Evolutionary conservation across 1,140 invertebrate genomes (phyloP), one percentile per base, ranked within the genome.

Genomic region (Bombus waltoni): DNA sequence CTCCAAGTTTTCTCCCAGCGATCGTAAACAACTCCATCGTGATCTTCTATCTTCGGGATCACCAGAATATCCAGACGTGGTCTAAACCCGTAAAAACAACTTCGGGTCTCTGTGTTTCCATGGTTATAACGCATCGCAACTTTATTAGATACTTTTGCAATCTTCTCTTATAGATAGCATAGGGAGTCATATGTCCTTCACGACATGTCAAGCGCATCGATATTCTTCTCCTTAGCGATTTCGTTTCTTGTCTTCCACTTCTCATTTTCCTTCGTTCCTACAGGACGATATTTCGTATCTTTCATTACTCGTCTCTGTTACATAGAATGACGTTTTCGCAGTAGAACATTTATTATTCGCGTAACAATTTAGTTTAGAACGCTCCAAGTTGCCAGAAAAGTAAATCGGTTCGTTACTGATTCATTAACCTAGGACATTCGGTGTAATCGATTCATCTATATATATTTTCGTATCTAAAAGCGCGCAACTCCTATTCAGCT

Each of bases 21-120:
- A 57, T n/a, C 71, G 78, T 85, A 85, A 85, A 85, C 79, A 85
- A 81, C 79, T 75, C 44, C 70, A 85, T 75, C 70, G 71, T 22
- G 11, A 47, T 68, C 71, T 74, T 75, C 62, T 59, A 85, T 85
- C 78, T 81, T 68, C 71, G 22, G 62, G 79, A 85, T 81, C 78
- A 44, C 22, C 9, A 15, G 73, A 57, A 83, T 57, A 83, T 62
- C 42, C n/a, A 32, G 38, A 82, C 57, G 38, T n/a, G 57, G 74
- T 75, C 35, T n/a, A 65, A 74, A 57, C 28, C 59, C 38, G 44
- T 75, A 70, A 75, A 70, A 75, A 85, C 38, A 13, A 25, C 32
- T 38, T 4, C 10, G 0, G 11, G 15, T 1, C 66, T 57, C 38
- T 10, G 38, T 9, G 59, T 57, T 81, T 75, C 59, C 84, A 28